Evolutionary conservation across 2,113 vertebrate genomes (phyloP).

Genomic region (Salvelinus sp.): DNA sequence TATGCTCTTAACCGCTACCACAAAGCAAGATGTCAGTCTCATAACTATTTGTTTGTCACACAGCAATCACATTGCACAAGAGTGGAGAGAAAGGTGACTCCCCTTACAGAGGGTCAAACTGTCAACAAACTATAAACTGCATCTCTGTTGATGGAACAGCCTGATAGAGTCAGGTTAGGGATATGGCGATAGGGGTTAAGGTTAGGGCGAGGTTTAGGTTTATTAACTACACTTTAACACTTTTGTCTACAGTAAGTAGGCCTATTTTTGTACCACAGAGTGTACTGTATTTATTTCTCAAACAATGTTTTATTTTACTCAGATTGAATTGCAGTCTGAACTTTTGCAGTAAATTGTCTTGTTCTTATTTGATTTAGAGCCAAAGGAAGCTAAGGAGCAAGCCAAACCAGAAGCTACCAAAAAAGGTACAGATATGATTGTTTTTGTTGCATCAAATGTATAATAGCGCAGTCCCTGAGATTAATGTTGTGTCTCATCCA

Average conservation of each 20-base stretch:
- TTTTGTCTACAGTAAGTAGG: neutral
- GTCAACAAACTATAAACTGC: too few relatives aligned
- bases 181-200: too few relatives aligned
- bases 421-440: slow-evolving; percentile 32
- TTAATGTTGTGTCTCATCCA: too few relatives aligned
- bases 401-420: slow-evolving; percentile 37
- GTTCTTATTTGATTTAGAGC: neutral
- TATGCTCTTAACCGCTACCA: too few relatives aligned
- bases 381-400: slow-evolving; percentile 34
- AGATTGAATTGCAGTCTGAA: neutral
- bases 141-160: too few relatives aligned
- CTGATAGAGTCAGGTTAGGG: too few relatives aligned
- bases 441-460: neutral
- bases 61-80: too few relatives aligned
- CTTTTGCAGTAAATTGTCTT: neutral
- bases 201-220: neutral
- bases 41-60: too few relatives aligned
- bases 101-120: too few relatives aligned
- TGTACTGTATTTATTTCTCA: neutral
- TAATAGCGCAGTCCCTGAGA: neutral
- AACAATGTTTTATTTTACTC: neutral
- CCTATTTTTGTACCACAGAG: neutral
- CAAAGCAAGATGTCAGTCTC: too few relatives aligned
- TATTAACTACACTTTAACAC: neutral
- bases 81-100: too few relatives aligned